phyloP scores from a whole-genome alignment of 2,797 vertebrate species.

The Phalanger gymnotis region DNA sequence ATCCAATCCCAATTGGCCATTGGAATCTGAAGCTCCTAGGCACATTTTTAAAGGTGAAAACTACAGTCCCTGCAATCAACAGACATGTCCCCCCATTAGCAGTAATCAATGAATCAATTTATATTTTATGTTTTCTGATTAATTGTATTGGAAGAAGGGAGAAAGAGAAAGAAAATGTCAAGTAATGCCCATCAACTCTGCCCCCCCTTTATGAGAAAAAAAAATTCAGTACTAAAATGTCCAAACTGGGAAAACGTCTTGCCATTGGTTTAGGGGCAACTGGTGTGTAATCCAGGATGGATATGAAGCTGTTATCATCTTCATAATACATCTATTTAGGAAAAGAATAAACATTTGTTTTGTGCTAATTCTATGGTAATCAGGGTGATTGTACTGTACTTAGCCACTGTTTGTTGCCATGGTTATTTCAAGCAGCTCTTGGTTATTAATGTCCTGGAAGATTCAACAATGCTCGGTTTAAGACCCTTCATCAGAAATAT shows the following conservation, averaged over 20 bases:
- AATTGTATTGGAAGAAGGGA: neutral
- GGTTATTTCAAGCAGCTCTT: constrained; percentile 85
- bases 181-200: neutral
- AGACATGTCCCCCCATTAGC: constrained; percentile 9
- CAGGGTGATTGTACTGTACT: constrained; percentile 87
- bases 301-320: constrained; percentile 80
- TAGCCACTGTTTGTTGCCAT: constrained; percentile 85
- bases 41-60: constrained; percentile 63
- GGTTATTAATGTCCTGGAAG: constrained; percentile 84
- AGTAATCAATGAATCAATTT: constrained; percentile 67
- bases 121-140: constrained; percentile 44
- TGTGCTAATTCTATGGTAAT: constrained; percentile 88
- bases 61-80: constrained; percentile 17
- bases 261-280: constrained; percentile 74
- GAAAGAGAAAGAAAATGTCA: constrained; percentile 17
- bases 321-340: constrained; percentile 82
- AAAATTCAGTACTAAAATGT: constrained; percentile 47
- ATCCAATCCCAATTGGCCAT: neutral
- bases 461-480: constrained; percentile 73
- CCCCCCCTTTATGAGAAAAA: constrained; percentile 10
- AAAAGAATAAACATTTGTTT: constrained; percentile 88
- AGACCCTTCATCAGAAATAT: constrained; percentile 64
- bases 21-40: constrained; percentile 21
- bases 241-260: constrained; percentile 68
- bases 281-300: constrained; percentile 79